These are phyloP conservation scores for Aelia acuminata DNA, from an alignment of 2,888 invertebrate species.

Conservation along the genomic window DNA sequence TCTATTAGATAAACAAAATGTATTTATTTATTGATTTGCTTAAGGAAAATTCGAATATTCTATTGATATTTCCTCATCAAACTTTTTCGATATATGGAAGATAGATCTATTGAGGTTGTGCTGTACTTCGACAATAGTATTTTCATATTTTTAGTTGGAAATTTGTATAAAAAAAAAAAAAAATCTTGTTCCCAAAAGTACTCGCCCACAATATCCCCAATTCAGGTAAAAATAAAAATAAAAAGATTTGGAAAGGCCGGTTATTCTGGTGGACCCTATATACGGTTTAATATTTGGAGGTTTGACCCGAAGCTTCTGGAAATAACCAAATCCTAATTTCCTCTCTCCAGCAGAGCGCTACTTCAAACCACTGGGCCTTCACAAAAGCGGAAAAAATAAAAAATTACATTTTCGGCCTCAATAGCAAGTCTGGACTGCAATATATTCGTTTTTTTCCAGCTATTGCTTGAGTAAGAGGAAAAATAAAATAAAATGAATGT, in stretches of 20 bases:
- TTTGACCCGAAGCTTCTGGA: not conserved
- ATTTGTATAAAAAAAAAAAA: too few species aligned
- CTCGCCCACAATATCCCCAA: too few species aligned
- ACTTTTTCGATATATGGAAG: too few species aligned
- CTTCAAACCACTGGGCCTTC: not conserved
- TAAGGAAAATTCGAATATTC: too few species aligned
- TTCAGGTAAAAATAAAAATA: not conserved
- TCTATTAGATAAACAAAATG: too few species aligned
- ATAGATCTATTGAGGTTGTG: too few species aligned
- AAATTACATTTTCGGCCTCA: not conserved
- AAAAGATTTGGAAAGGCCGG: not conserved
- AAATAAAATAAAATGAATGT: not conserved
- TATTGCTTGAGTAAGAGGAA: too few species aligned
- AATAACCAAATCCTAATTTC: constrained; percentile 27
- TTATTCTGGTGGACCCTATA: not conserved
- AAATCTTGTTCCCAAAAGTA: too few species aligned
- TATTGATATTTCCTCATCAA: too few species aligned
- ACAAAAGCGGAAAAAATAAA: not conserved
- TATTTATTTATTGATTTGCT: too few species aligned
- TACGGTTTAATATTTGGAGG: not conserved
- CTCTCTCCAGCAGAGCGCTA: not conserved
- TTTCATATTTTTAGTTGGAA: too few species aligned
- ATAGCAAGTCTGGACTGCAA: not conserved
- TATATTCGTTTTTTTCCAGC: not conserved
- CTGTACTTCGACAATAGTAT: too few species aligned